Evolutionary conservation across 2,797 vertebrate species (phyloP).

Genomic region (Gymnopithys bicolor): DNA sequence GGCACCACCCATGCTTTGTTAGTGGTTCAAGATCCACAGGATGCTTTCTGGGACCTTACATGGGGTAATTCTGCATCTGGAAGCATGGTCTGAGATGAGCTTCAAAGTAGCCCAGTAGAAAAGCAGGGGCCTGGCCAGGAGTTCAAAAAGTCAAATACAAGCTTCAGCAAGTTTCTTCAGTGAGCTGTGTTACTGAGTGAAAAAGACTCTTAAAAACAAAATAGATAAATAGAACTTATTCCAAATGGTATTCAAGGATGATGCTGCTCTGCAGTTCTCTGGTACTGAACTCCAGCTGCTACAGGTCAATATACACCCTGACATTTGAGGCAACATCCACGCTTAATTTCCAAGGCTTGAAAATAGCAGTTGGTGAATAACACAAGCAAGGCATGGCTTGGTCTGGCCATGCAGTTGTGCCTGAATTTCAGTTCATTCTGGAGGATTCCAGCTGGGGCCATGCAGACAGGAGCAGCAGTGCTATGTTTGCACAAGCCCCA

Average conservation of each 20-base stretch:
- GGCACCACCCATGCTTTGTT: accelerated
- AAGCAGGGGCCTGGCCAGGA: background rate
- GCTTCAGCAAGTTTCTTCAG: background rate
- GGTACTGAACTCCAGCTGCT: background rate
- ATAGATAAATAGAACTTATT: background rate
- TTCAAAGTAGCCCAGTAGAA: background rate
- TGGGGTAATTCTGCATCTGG: background rate
- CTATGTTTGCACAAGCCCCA: background rate
- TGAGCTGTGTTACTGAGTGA: background rate
- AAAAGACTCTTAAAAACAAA: background rate
- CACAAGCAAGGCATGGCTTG: accelerated
- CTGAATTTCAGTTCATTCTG: background rate
- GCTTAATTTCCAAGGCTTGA: background rate
- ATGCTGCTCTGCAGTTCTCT: accelerated
- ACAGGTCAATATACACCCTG: background rate
- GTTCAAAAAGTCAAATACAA: background rate
- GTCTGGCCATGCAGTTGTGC: accelerated
- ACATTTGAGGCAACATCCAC: background rate
- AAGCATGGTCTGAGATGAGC: background rate
- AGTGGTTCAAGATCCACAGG: background rate
- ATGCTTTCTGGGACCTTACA: background rate
- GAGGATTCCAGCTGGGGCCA: accelerated
- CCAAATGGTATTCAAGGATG: background rate
- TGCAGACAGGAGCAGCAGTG: accelerated
- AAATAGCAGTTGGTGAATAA: background rate